Conservation (phyloP, 2,113 vertebrate species). For the Hippocampus barbouri region DNA sequence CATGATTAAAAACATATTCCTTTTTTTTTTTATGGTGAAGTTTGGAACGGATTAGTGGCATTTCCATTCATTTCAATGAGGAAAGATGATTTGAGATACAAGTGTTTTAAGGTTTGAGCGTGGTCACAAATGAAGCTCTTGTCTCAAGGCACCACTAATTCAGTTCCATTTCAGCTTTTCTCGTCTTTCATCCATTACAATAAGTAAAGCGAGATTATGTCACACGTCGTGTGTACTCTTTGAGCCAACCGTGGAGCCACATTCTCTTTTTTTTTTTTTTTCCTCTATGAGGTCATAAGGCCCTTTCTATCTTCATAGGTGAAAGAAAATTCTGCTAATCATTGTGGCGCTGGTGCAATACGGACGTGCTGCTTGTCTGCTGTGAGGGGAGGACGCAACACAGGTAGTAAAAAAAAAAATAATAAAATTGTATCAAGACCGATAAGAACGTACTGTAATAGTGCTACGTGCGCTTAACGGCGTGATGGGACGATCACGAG, state of each 20-base stretch:
- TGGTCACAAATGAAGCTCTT: no score
- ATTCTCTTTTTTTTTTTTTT: not conserved
- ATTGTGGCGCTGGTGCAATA: not conserved
- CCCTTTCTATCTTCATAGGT: conserved; percentile 20
- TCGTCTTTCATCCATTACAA: no score
- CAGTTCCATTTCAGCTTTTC: no score
- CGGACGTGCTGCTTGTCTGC: conserved; percentile 19
- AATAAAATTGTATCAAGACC: not conserved
- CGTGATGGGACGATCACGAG: not conserved
- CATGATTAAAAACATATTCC: no score
- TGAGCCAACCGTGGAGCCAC: not conserved
- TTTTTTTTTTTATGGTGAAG: no score
- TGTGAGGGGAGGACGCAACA: conserved; percentile 27
- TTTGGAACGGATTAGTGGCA: no score
- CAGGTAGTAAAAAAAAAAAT: conserved; percentile 15
- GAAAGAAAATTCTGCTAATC: conserved; percentile 24
- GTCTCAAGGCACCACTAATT: no score
- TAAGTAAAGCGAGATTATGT: not conserved
- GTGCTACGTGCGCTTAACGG: not conserved
- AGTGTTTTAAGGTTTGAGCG: no score
- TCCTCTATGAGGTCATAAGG: not conserved
- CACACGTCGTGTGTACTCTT: not conserved
- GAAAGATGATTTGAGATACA: no score
- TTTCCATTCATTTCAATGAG: no score
- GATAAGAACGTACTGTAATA: not conserved